Percentiles rank a stretch among this genome's conserved stretches.
phyloP scores from a whole-genome alignment of 2,113 vertebrate species.

The rabbit (Oryctolagus cuniculus) region mOryCun1.1 NC_091435.1:69301001-69301500 shows the following conservation, averaged over 20 bases:
- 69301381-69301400: too few species aligned
- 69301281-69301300: not conserved
- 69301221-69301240: not conserved
- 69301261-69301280: not conserved
- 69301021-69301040: accelerated
- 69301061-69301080: not conserved
- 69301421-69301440: too few species aligned
- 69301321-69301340: not conserved
- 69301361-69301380: not conserved
- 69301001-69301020: accelerated
- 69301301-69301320: not conserved
- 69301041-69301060: not conserved
- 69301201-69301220: not conserved
- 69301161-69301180: not conserved
- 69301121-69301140: not conserved
- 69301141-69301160: not conserved
- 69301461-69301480: too few species aligned
- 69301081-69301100: not conserved
- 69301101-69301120: not conserved
- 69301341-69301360: not conserved
- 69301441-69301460: too few species aligned
- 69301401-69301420: not conserved
- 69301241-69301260: not conserved
- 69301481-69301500: not conserved
- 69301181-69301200: not conserved